These are phyloP conservation scores for Drosophila pseudotakahashii DNA, from an alignment of 2,888 invertebrate genomes.

Conservation along the genomic window DNA sequence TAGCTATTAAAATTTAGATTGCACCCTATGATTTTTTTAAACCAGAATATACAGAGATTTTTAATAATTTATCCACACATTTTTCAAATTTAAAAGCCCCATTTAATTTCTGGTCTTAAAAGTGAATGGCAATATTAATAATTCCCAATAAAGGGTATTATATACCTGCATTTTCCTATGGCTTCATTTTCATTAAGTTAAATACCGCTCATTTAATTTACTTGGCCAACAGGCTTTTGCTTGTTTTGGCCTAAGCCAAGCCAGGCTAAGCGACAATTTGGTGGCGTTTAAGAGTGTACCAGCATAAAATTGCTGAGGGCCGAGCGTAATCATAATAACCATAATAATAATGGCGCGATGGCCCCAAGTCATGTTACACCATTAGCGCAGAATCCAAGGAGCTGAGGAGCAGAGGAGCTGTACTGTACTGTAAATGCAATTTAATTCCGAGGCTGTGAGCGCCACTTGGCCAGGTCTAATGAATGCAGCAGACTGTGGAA, in stretches of 20 bases:
- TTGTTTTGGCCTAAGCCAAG: constrained; percentile 28
- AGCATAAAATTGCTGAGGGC: constrained; percentile 21
- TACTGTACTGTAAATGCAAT: constrained; percentile 65
- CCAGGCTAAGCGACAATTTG: constrained; percentile 30
- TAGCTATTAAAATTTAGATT: neutral
- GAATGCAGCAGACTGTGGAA: constrained; percentile 77
- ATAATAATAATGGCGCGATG: constrained; percentile 53
- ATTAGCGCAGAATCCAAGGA: constrained; percentile 50
- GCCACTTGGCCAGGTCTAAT: constrained; percentile 76
- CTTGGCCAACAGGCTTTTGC: constrained; percentile 35
- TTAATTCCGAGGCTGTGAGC: constrained; percentile 51
- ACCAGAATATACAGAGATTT: neutral
- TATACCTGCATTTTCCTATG: neutral
- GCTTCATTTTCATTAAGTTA: constrained; percentile 12
- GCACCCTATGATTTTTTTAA: neutral
- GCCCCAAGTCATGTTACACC: constrained; percentile 69
- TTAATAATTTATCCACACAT: neutral
- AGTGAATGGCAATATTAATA: neutral
- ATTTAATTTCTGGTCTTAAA: neutral
- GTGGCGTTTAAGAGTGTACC: constrained; percentile 29
- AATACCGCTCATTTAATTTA: constrained; percentile 16
- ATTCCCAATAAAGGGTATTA: neutral
- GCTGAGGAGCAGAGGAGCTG: neutral
- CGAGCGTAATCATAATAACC: constrained; percentile 49
- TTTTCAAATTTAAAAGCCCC: neutral